Evolutionary conservation across 2,113 vertebrate genomes (phyloP), one percentile per base, ranked within the genome.

Genomic region (Ceratotherium simum): DNA sequence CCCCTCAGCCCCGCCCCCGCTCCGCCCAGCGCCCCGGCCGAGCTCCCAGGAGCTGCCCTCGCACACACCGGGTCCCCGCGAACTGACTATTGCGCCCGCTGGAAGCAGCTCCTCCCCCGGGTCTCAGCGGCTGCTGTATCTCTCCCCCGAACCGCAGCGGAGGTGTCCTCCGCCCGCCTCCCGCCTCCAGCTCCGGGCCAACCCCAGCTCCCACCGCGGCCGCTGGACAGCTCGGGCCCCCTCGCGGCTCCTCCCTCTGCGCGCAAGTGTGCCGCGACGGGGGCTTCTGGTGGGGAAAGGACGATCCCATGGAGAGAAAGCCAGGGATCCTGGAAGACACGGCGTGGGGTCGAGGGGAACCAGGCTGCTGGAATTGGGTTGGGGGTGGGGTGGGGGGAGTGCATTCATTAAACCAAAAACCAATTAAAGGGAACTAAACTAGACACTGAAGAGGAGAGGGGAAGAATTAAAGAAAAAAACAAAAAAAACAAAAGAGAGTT

Each of bases 11-110:
- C 21, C 13, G 27, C 54, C 42, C 5, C 51, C 0, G 12, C 31
- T 5, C 46, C 73, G 6, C 70, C 13, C 31, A 2, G 29, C 3
- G 51, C 42, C 60, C 54, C 27, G 54, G 62, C 67, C 81, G 58
- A 5, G 42, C 17, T n/a, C 51, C 42, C 51, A 0, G 8, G 33
- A 23, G 11, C 48, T 42, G 10, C 27, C 21, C 42, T 48, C 6
- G 0, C 23, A 25, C 69, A 0, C 56, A 8, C 25, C 1, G 0
- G 1, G n/a, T 29, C 18, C 6, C 0, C 0, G n/a, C 1, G 14
- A 58, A 25, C n/a, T 7, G 65, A 8, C 42, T 9, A 0, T 31
- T 0, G 3, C 2, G 13, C 31, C 6, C 6, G 0, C 54, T 17
- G 46, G 4, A 20, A 46, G 39, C 86, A 3, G 48, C 56, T 92